Base-by-base conservation (phyloP, 2,888 invertebrate genomes). In the Apotomis capreana region DNA sequence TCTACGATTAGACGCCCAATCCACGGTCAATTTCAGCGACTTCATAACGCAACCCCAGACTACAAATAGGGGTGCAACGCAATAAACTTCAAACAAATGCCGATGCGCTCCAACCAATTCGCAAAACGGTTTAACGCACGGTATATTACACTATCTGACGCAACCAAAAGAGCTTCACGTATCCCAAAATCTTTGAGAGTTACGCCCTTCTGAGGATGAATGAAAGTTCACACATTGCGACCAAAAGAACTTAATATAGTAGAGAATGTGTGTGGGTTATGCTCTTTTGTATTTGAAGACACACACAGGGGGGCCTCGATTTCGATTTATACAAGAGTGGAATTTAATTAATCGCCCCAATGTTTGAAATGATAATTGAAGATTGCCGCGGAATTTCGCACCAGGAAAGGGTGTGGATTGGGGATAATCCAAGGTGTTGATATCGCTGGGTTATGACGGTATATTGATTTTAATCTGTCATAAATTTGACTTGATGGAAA, bases 291-390 rank as follows among this genome's bases (percentile, higher is more conserved):
- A 46, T 40, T 3, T 6, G n/a, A 46, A 26, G 26, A 49, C 9
- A 9, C 3, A 10, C 12, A 8, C 46, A 46, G 55, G 65, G 44
- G 65, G 55, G 10, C 81, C 78, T 75, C 75, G 76, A 75, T 74
- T 74, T 72, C 80, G 77, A 80, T 81, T 82, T 83, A 85, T 84
- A 84, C 81, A 81, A 82, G 85, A 81, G 82, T 81, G 75, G 84
- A 88, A 89, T 88, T 87, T 86, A 89, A 88, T 89, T 88, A 88
- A 85, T 86, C 80, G 81, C 81, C 70, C 74, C 81, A 77, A 81
- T 86, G 83, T 86, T 86, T 84, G 82, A 82, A 82, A 84, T 86
- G 84, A 87, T 88, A 88, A 88, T 88, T 88, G 88, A 84, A 85
- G 82, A 83, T 84, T 84, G 87, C 84, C 81, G 80, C 77, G 84